Conservation (phyloP, 2,113 vertebrate species). For the Bos taurus region DNA sequence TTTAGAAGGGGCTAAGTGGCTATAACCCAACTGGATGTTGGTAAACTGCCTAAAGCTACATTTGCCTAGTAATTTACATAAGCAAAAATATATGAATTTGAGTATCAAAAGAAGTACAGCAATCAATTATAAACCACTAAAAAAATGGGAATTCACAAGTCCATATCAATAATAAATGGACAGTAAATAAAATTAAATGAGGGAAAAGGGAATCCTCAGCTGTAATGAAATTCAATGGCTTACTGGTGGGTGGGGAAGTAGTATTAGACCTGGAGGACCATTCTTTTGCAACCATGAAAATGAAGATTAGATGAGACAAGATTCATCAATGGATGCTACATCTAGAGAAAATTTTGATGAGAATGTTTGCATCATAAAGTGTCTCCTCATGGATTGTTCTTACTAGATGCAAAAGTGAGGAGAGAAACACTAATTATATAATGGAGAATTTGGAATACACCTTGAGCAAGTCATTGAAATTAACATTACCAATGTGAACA, state of each 20-base stretch:
- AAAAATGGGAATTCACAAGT: neutral
- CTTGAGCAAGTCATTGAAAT: neutral
- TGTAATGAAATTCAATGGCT: neutral
- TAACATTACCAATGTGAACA: neutral
- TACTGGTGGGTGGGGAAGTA: neutral
- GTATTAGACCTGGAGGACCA: neutral
- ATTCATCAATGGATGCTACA: neutral
- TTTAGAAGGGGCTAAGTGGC: neutral
- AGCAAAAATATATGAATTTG: neutral
- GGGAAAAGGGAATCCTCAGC: neutral
- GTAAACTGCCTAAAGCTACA: neutral
- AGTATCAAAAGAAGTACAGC: neutral
- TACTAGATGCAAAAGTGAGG: neutral
- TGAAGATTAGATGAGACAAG: neutral
- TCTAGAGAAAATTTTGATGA: neutral
- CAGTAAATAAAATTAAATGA: neutral
- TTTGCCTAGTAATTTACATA: neutral
- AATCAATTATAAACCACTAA: neutral
- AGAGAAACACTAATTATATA: neutral
- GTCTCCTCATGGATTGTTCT: neutral
- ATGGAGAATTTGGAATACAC: neutral
- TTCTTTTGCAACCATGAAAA: neutral
- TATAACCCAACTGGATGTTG: neutral
- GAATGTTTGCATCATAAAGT: neutral
- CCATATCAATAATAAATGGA: neutral